Percentiles rank a stretch among this genome's conserved stretches.
phyloP scores from a whole-genome alignment of 2,113 vertebrate species.

The Callionymus lyra region DNA sequence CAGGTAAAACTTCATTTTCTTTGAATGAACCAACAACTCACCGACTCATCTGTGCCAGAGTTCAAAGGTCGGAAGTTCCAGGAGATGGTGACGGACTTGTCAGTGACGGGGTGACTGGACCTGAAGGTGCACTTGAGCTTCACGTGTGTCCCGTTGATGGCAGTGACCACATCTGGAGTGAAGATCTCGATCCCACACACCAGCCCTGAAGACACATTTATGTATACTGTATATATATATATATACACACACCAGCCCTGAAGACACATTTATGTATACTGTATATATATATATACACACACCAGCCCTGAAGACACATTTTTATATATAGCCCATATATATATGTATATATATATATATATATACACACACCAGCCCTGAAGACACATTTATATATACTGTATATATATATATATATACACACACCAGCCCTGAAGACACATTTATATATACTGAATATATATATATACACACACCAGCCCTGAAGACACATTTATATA shows the following conservation, averaged over 20 bases:
- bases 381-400: constrained; percentile 3
- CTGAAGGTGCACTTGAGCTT: constrained; percentile 83
- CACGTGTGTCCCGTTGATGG: constrained; percentile 76
- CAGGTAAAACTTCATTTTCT: too few species aligned
- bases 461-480: too few species aligned
- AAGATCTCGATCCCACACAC: constrained; percentile 66
- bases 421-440: too few species aligned
- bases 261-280: background rate
- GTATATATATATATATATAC: too few species aligned
- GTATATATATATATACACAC: background rate
- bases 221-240: background rate
- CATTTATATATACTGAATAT: too few species aligned
- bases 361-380: background rate
- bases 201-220: constrained; percentile 44
- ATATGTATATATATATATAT: too few species aligned
- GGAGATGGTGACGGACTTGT: constrained; percentile 52
- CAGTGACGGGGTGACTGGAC: constrained; percentile 59
- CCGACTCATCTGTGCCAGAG: constrained; percentile 61
- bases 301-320: background rate
- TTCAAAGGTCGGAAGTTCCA: constrained; percentile 78
- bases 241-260: background rate
- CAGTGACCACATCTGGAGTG: constrained; percentile 67
- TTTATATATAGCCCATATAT: too few species aligned
- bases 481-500: too few species aligned
- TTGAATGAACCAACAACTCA: too few species aligned